Conservation (phyloP, 2,113 vertebrate genomes). For the Synchiropus splendidus region DNA sequence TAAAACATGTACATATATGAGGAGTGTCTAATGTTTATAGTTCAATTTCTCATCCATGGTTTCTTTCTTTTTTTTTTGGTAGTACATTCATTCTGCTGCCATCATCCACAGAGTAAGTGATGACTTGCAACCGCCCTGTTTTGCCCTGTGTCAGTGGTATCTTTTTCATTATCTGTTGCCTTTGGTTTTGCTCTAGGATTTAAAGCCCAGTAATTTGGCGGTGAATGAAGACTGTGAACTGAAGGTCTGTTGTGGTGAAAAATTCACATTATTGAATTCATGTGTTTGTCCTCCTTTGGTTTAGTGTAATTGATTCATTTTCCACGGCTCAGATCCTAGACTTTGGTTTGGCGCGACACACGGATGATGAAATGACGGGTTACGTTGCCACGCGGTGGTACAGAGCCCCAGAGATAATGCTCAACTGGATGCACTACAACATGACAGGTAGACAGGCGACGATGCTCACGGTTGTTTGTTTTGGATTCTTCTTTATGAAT, state of each 20-base stretch:
- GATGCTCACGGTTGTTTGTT: too few species aligned
- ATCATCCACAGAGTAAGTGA: slow-evolving; percentile 97
- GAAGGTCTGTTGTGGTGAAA: slow-evolving; percentile 67
- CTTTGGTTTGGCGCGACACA: slow-evolving; percentile 92
- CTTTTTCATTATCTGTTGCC: background rate
- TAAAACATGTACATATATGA: too few species aligned
- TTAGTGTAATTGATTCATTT: background rate
- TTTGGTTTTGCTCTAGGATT: slow-evolving; percentile 67
- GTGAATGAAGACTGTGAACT: slow-evolving; percentile 98
- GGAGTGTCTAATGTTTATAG: too few species aligned
- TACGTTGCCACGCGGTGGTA: slow-evolving; percentile 98
- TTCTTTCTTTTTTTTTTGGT: slow-evolving; percentile 30
- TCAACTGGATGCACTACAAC: slow-evolving; percentile 99
- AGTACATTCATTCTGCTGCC: slow-evolving; percentile 98
- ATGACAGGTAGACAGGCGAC: slow-evolving; percentile 80
- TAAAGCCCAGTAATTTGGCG: slow-evolving; percentile 95
- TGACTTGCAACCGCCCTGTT: too few species aligned
- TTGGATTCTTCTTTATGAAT: too few species aligned
- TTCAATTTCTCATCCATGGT: too few species aligned
- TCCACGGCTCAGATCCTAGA: slow-evolving; percentile 81
- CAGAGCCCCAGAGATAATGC: slow-evolving; percentile 95
- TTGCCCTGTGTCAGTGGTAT: too few species aligned
- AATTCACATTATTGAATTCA: too few species aligned
- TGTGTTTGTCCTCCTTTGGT: background rate
- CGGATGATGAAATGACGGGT: slow-evolving; percentile 96